Evolutionary conservation across 2,888 invertebrate genomes (phyloP).

Genomic region (Rhaphigaster nebulosa): DNA sequence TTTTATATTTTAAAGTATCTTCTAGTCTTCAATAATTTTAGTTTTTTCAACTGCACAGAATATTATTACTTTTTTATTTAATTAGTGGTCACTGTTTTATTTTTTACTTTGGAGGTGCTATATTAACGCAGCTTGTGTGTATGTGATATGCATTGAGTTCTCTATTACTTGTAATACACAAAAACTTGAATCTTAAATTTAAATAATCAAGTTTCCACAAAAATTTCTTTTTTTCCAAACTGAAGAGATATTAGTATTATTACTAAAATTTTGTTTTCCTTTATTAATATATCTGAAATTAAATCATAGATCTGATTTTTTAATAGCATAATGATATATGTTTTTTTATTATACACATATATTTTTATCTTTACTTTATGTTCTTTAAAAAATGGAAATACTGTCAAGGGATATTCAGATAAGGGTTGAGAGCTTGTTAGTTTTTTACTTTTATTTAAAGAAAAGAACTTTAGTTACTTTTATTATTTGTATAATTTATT

Average conservation of each 20-base stretch:
- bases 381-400: not conserved
- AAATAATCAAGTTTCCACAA: not conserved
- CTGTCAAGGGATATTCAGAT: not conserved
- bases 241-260: not conserved
- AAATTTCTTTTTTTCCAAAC: not conserved
- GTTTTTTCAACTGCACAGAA: not conserved
- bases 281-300: not conserved
- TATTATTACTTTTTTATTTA: conserved; percentile 11
- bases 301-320: not conserved
- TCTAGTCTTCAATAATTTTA: conserved; percentile 7
- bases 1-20: not conserved
- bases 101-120: not conserved
- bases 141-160: not conserved
- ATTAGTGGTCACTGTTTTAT: not conserved
- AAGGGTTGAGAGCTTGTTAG: not conserved
- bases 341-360: not conserved
- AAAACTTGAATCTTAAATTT: not conserved
- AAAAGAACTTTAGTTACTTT: not conserved
- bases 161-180: not conserved
- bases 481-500: not conserved
- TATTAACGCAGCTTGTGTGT: not conserved
- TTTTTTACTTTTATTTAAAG: not conserved
- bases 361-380: not conserved
- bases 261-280: not conserved
- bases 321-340: not conserved